These are phyloP conservation scores for Cyanoderma ruficeps DNA, from an alignment of 2,113 vertebrate genomes.

Conservation along the genomic window DNA sequence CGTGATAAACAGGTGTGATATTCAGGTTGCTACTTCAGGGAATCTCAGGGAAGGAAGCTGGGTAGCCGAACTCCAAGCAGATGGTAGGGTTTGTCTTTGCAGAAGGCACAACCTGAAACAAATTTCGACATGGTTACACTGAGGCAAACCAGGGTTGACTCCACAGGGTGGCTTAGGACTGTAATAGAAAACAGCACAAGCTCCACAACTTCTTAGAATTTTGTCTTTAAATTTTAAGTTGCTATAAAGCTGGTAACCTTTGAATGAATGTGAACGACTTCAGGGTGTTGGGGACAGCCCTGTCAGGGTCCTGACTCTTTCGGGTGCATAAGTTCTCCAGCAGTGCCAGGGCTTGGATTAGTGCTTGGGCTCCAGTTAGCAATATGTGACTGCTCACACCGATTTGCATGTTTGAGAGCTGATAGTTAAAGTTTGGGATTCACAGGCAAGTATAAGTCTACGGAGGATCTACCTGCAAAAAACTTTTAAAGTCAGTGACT, in stretches of 20 bases:
- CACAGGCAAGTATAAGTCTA: background rate
- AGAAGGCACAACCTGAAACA: background rate
- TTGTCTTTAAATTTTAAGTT: background rate
- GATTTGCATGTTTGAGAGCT: background rate
- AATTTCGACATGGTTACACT: background rate
- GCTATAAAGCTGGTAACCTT: background rate
- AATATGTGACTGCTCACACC: background rate
- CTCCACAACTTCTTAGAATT: background rate
- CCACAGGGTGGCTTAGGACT: background rate
- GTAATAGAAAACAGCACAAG: background rate
- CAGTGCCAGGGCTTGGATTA: background rate
- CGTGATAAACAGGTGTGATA: constrained; percentile 64
- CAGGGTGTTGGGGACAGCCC: background rate
- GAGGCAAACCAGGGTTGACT: background rate
- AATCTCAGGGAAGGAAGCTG: constrained; percentile 4
- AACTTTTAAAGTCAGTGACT: background rate
- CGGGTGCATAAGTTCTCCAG: background rate
- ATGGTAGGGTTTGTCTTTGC: constrained; percentile 31
- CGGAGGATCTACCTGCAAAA: background rate
- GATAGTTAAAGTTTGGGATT: background rate
- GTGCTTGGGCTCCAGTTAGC: background rate
- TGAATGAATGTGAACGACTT: background rate
- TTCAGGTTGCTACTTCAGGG: constrained; percentile 50
- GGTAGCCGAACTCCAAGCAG: constrained; percentile 32
- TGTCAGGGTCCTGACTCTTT: background rate